Conservation (phyloP, 2,113 vertebrate species). For the Syngnathoides biaculeatus region DNA sequence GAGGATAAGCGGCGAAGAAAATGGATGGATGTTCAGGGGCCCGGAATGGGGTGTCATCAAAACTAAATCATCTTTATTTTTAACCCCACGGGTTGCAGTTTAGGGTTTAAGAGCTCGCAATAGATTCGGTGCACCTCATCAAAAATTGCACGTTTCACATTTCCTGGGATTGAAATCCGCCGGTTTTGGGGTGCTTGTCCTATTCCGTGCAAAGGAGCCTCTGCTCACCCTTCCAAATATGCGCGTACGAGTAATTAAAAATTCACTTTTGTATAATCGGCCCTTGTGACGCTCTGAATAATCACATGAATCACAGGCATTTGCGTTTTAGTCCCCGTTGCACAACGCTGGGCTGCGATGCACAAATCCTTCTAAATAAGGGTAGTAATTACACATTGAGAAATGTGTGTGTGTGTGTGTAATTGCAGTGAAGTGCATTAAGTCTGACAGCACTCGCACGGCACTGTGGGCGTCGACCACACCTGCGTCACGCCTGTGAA, state of each 20-base stretch:
- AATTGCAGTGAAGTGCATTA: slow-evolving; percentile 56
- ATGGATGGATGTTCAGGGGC: too few species aligned
- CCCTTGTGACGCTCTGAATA: neutral
- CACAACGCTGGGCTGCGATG: slow-evolving; percentile 11
- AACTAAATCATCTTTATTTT: too few species aligned
- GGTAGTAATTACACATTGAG: slow-evolving; percentile 36
- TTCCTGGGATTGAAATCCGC: neutral
- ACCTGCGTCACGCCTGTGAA: slow-evolving; percentile 29
- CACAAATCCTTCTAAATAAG: slow-evolving; percentile 33
- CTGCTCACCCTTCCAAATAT: neutral
- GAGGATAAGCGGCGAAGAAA: too few species aligned
- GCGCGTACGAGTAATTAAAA: neutral
- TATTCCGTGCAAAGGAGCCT: neutral
- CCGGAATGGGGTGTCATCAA: too few species aligned
- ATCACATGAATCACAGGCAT: neutral
- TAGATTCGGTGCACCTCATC: too few species aligned
- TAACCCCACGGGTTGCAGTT: too few species aligned
- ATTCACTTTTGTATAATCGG: neutral
- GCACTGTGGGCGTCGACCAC: slow-evolving; percentile 20
- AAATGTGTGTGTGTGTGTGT: slow-evolving; percentile 26
- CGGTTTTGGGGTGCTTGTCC: neutral
- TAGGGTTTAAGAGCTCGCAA: too few species aligned
- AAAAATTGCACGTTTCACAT: too few species aligned
- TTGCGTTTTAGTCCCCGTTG: neutral
- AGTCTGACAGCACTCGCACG: slow-evolving; percentile 20